phyloP scores from a whole-genome alignment of 1,140 invertebrate genomes.

The Cydia amplana region DNA sequence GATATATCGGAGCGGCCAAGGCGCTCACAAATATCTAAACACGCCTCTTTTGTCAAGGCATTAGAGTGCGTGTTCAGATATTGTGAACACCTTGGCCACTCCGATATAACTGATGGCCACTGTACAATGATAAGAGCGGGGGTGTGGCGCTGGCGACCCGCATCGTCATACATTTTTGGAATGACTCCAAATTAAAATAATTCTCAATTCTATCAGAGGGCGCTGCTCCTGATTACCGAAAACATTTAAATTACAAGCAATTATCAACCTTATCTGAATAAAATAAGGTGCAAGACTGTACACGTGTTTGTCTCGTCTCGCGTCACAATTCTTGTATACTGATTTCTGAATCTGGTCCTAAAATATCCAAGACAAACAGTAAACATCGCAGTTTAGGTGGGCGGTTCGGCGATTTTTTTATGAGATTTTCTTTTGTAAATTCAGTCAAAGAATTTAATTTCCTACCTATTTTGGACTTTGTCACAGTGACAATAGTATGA shows the following conservation, averaged over 20 bases:
- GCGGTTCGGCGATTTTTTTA: neutral
- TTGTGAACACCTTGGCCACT: too few relatives aligned
- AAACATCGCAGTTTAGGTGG: neutral
- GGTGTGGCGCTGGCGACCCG: slow-evolving; percentile 7
- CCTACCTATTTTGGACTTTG: too few relatives aligned
- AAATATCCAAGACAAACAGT: neutral
- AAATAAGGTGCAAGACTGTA: neutral
- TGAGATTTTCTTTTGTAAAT: neutral
- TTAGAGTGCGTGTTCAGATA: too few relatives aligned
- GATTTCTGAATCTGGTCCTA: neutral
- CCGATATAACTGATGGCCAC: too few relatives aligned
- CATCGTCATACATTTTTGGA: neutral
- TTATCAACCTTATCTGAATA: neutral
- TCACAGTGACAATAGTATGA: too few relatives aligned
- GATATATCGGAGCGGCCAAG: too few relatives aligned
- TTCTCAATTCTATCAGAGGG: neutral
- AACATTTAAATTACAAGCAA: neutral
- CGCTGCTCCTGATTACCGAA: neutral
- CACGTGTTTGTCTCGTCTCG: neutral
- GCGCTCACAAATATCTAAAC: too few relatives aligned
- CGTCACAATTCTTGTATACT: neutral
- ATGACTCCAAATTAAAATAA: slow-evolving; percentile 12
- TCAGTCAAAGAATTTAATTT: too few relatives aligned
- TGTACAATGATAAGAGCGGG: neutral
- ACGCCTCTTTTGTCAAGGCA: too few relatives aligned